These are phyloP conservation scores for Pristionchus entomophagus DNA, from an alignment of 2,888 invertebrate genomes.

Conservation along the genomic window DNA sequence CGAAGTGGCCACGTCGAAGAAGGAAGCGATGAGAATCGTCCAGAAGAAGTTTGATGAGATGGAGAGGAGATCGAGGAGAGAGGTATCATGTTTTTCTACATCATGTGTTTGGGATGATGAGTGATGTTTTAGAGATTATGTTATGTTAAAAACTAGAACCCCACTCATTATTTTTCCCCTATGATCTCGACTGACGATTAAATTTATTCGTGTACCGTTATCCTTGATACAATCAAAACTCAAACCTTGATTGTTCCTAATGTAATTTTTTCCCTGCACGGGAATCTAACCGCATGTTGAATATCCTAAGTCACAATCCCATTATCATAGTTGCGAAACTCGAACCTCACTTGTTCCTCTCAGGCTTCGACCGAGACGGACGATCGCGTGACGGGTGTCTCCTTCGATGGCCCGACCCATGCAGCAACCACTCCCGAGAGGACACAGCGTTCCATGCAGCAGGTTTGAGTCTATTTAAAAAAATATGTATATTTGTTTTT, in stretches of 20 bases:
- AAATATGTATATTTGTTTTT: too few relatives aligned
- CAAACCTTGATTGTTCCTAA: background rate
- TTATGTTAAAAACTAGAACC: too few relatives aligned
- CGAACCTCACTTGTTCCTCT: background rate
- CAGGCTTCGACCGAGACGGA: constrained; percentile 58
- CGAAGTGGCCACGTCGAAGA: constrained; percentile 72
- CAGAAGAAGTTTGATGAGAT: constrained; percentile 65
- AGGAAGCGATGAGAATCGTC: constrained; percentile 70
- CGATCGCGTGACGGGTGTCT: constrained; percentile 28
- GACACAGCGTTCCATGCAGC: background rate
- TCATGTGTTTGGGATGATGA: too few relatives aligned
- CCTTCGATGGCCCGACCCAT: constrained; percentile 45
- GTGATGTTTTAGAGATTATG: too few relatives aligned
- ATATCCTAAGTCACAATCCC: too few relatives aligned
- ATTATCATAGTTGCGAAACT: background rate
- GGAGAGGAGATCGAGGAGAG: constrained; percentile 49
- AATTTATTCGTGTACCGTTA: too few relatives aligned
- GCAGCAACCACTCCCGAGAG: background rate
- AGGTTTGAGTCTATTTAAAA: background rate
- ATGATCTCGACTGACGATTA: too few relatives aligned
- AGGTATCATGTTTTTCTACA: background rate
- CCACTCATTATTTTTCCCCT: too few relatives aligned
- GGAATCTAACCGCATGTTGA: too few relatives aligned
- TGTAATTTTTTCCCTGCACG: background rate
- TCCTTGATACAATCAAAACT: too few relatives aligned